Evolutionary conservation across 1,140 invertebrate genomes (phyloP).

Genomic region (Phthorimaea operculella): DNA sequence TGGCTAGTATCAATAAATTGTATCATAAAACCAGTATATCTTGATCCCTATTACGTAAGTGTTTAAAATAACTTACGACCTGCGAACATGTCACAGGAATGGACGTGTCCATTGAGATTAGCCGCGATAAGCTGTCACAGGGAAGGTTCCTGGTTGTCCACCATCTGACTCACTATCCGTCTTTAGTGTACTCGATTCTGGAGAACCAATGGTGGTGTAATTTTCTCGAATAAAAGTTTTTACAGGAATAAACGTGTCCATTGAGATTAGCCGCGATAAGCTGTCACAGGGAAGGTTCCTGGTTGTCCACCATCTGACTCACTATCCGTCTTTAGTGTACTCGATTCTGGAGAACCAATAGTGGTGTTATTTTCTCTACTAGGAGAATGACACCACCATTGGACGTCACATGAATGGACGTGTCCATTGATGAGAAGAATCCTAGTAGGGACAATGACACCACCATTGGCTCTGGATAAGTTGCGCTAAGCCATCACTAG

Average conservation of each 20-base stretch:
- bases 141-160: constrained; percentile 35
- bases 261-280: constrained; percentile 25
- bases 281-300: constrained; percentile 30
- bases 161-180: constrained; percentile 9
- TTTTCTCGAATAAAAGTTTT: too few species aligned
- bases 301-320: constrained; percentile 24
- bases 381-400: too few species aligned
- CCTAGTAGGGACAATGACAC: too few species aligned
- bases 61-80: background rate
- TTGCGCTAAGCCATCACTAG: constrained; percentile 22
- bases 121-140: constrained; percentile 23
- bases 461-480: too few species aligned
- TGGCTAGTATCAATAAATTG: too few species aligned
- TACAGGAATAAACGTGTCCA: constrained; percentile 26
- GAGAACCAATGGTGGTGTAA: too few species aligned
- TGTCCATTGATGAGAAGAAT: constrained; percentile 24
- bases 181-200: background rate
- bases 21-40: background rate
- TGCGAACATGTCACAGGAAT: constrained; percentile 7
- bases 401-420: constrained; percentile 22
- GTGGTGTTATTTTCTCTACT: too few species aligned
- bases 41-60: too few species aligned
- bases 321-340: background rate
- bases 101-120: constrained; percentile 29
- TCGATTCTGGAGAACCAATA: too few species aligned